These are phyloP conservation scores for Muscicapa striata DNA, from an alignment of 2,797 vertebrate species.

Conservation along the genomic window DNA sequence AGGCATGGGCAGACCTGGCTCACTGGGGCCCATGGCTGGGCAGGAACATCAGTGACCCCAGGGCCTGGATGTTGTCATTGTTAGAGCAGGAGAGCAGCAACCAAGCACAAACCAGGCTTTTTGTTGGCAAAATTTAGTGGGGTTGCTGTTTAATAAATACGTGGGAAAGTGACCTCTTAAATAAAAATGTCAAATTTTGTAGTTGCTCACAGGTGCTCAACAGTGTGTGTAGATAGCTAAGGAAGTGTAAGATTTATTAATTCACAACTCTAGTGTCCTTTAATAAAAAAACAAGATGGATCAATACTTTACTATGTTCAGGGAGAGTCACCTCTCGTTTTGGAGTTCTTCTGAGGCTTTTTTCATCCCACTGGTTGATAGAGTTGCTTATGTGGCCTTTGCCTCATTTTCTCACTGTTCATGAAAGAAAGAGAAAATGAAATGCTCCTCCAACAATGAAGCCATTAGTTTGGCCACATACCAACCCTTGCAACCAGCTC, in stretches of 20 bases:
- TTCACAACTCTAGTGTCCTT: not conserved
- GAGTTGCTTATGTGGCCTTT: not conserved
- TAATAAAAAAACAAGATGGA: not conserved
- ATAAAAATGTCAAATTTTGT: not conserved
- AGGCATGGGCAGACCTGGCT: not conserved
- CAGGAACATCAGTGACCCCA: not conserved
- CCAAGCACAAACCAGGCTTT: not conserved
- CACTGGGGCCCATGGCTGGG: no score
- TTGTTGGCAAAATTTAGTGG: not conserved
- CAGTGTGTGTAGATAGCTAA: not conserved
- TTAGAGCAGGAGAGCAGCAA: not conserved
- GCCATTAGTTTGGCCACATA: not conserved
- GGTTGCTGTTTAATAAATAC: not conserved
- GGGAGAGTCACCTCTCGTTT: not conserved
- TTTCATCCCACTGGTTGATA: not conserved
- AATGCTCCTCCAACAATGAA: not conserved
- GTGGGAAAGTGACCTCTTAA: not conserved
- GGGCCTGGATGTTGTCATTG: fast-evolving
- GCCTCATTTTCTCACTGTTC: not conserved
- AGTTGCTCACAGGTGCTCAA: not conserved
- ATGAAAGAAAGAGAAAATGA: not conserved
- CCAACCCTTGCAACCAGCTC: not conserved
- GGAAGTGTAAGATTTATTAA: not conserved
- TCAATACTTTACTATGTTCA: not conserved
- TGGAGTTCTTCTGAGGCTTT: not conserved